Percentiles rank a stretch among this genome's conserved stretches.
Evolutionary conservation across 2,888 invertebrate species (phyloP).

Genomic region (Ashinkailepas kermadecensis): DNA sequence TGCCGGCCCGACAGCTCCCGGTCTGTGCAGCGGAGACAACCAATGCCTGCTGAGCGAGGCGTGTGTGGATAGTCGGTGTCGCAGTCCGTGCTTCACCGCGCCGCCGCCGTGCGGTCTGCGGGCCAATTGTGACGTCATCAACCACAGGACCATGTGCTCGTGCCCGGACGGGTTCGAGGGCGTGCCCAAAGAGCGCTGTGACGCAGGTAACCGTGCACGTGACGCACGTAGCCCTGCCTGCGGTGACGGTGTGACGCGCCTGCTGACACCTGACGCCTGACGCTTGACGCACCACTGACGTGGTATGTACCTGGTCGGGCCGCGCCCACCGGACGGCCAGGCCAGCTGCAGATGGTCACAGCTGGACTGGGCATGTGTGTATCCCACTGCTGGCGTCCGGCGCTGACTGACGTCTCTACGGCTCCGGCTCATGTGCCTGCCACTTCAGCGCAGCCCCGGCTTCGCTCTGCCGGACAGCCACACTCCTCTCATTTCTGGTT

Average conservation of each 20-base stretch:
- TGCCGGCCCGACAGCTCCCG: not conserved
- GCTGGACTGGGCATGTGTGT: no score
- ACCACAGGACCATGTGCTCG: conserved; percentile 69
- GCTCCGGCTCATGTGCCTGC: no score
- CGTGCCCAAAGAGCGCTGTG: conserved; percentile 47
- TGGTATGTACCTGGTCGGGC: no score
- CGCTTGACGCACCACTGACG: not conserved
- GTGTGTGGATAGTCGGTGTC: conserved; percentile 15
- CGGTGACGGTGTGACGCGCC: not conserved
- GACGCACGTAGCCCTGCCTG: not conserved
- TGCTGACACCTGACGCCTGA: not conserved
- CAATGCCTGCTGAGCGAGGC: conserved; percentile 8
- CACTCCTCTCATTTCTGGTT: no score
- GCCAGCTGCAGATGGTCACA: no score
- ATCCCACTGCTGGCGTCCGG: no score
- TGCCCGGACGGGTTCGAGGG: conserved; percentile 62
- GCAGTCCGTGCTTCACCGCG: conserved; percentile 25
- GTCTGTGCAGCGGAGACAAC: not conserved
- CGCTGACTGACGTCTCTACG: no score
- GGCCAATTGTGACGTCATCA: conserved; percentile 63
- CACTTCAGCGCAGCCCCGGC: no score
- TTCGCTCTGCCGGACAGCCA: no score
- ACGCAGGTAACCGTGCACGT: conserved; percentile 12
- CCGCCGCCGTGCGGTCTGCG: conserved; percentile 58
- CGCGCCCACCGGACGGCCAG: no score